Percentiles rank a stretch among this genome's conserved stretches.
Evolutionary conservation across 2,888 invertebrate genomes (phyloP).

Genomic region (Cerastoderma edule): DNA sequence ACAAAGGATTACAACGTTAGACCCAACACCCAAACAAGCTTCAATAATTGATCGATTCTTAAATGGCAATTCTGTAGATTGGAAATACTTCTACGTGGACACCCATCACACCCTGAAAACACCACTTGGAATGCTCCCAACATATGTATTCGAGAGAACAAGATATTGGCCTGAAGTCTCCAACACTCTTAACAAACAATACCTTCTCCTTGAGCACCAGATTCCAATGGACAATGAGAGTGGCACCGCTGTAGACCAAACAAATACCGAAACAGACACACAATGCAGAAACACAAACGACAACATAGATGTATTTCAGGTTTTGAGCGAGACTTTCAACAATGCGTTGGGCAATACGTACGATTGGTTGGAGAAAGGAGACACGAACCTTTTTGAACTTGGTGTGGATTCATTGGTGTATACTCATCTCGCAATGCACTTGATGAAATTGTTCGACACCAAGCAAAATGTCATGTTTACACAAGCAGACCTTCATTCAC

Average conservation of each 20-base stretch:
- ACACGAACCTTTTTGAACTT: not conserved
- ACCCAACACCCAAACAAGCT: not conserved
- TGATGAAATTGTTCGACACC: not conserved
- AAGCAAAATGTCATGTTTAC: not conserved
- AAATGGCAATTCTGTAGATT: not conserved
- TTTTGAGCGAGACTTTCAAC: not conserved
- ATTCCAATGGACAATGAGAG: not conserved
- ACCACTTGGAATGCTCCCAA: not conserved
- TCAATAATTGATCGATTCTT: not conserved
- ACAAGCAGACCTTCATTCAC: not conserved
- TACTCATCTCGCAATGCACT: conserved; percentile 9
- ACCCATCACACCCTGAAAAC: not conserved
- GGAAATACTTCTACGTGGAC: not conserved
- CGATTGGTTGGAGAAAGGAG: conserved; percentile 1
- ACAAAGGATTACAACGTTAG: not conserved
- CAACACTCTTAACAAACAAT: not conserved
- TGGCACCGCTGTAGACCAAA: not conserved
- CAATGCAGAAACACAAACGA: not conserved
- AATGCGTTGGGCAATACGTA: not conserved
- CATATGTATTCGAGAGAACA: not conserved
- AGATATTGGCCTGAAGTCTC: conserved; percentile 6
- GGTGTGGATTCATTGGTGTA: conserved; percentile 11
- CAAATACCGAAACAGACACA: not conserved
- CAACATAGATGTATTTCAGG: not conserved
- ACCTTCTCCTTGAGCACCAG: conserved; percentile 1